phyloP scores from a whole-genome alignment of 2,888 invertebrate genomes.

The Metopia argyrocephala region DNA sequence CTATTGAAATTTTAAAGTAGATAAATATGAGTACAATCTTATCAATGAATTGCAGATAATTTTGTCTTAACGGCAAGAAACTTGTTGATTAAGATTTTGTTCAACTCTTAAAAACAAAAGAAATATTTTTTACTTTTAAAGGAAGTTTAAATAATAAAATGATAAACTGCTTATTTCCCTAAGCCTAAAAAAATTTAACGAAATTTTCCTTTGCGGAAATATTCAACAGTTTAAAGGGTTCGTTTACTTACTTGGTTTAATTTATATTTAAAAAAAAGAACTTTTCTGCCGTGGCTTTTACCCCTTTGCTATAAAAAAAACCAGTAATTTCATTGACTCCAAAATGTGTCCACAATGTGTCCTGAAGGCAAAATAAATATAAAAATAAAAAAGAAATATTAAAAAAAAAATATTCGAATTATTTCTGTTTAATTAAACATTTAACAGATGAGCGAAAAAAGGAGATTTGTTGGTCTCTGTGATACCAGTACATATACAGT shows the following conservation, averaged over 20 bases:
- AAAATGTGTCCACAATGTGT: slow-evolving; percentile 24
- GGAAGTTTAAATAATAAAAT: not conserved
- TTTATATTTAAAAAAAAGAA: not conserved
- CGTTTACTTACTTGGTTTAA: not conserved
- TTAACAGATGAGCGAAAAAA: not conserved
- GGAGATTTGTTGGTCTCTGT: not conserved
- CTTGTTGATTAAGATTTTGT: no score
- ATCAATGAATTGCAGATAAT: no score
- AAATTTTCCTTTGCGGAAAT: not conserved
- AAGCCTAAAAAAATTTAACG: not conserved
- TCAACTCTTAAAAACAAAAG: no score
- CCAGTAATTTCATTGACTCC: slow-evolving; percentile 39
- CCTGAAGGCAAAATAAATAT: slow-evolving; percentile 35
- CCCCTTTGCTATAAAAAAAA: no score
- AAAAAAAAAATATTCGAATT: slow-evolving; percentile 14
- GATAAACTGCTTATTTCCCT: not conserved
- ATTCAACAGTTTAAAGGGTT: not conserved
- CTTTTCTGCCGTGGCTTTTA: no score
- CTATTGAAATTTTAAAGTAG: no score
- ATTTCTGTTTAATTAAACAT: slow-evolving; percentile 45
- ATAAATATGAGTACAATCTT: no score
- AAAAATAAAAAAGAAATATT: not conserved
- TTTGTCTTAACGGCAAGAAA: no score
- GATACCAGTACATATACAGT: no score
- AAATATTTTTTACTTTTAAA: not conserved